These are phyloP conservation scores for Calephelis virginiensis DNA, from an alignment of 1,140 invertebrate species.

Conservation along the genomic window DNA sequence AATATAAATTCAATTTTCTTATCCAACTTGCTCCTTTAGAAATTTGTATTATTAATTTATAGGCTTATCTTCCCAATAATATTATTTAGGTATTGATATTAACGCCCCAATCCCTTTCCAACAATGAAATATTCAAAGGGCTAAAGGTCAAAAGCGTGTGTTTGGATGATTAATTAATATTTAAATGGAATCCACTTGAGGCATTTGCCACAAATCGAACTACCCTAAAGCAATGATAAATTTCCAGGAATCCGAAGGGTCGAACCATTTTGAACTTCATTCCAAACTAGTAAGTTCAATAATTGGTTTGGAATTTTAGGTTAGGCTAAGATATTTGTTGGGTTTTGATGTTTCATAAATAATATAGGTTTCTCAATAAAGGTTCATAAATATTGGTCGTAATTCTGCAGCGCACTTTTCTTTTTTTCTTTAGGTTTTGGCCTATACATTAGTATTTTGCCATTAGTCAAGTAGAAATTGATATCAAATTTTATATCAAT, in stretches of 20 bases:
- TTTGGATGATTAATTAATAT: conserved; percentile 16
- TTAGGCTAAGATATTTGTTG: neutral
- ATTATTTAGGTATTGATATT: conserved; percentile 11
- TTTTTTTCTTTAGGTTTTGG: too few relatives aligned
- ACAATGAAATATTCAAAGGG: conserved; percentile 16
- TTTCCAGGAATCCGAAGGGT: neutral
- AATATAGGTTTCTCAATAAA: too few relatives aligned
- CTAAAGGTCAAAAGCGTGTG: conserved; percentile 15
- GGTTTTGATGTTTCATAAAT: neutral
- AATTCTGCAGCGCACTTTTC: too few relatives aligned
- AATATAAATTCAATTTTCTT: neutral
- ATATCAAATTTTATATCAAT: too few relatives aligned
- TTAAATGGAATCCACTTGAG: conserved; percentile 16
- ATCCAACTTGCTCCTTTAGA: neutral
- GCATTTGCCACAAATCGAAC: conserved; percentile 9
- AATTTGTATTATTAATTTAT: conserved; percentile 12
- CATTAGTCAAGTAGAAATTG: too few relatives aligned
- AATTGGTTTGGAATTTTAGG: neutral
- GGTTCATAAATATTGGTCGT: too few relatives aligned
- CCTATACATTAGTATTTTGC: too few relatives aligned
- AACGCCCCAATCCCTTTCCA: conserved; percentile 2
- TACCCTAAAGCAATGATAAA: conserved; percentile 6
- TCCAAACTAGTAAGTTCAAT: neutral
- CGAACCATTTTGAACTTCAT: neutral
- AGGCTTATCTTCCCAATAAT: conserved; percentile 1